Evolutionary conservation across 1,140 invertebrate species (phyloP), one percentile per base, ranked within the genome.

Genomic region (Cydia pomonella): DNA sequence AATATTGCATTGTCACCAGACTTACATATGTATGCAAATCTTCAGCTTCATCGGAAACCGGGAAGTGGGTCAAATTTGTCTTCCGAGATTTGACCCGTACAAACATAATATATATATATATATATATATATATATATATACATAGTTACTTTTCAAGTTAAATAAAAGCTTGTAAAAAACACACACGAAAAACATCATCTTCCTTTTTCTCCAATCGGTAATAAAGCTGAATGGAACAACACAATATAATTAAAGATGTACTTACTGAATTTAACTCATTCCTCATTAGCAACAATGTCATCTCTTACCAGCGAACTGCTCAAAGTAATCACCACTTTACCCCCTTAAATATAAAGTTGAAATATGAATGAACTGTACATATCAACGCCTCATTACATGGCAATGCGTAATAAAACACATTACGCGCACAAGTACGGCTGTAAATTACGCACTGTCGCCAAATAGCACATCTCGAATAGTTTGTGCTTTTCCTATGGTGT

Each of bases 381-480:
- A 18, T 73, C 72, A 50, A 73, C 53, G 41, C 72, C 81, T 84
- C 78, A 84, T 84, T 84, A 84, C 80, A 81, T 72, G 75, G 74
- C 76, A 69, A 79, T 76, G 76, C 74, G 82, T 85, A 84, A 85
- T 90, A 90, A 88, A 90, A 77, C 79, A 81, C 88, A 88, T 91
- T 90, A 91, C 79, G 80, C 84, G 82, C 76, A 79, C 83, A 85
- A 86, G 79, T 84, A 87, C 86, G 82, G 83, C 82, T 82, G 83
- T 91, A 91, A 90, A 91, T 91, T 89, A 88, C 87, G 86, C 89
- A 89, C 84, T 88, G 89, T 91, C 89, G 88, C 87, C 87, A 86
- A 88, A 87, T 85, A 88, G 87, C 82, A 76, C 84, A 82, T 85
- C 84, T 78, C 82, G 84, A 88, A 89, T 91, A 87, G 85, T 88